These are phyloP conservation scores for Drosophila seclusa DNA, from an alignment of 2,888 invertebrate genomes.

Conservation along the genomic window DNA sequence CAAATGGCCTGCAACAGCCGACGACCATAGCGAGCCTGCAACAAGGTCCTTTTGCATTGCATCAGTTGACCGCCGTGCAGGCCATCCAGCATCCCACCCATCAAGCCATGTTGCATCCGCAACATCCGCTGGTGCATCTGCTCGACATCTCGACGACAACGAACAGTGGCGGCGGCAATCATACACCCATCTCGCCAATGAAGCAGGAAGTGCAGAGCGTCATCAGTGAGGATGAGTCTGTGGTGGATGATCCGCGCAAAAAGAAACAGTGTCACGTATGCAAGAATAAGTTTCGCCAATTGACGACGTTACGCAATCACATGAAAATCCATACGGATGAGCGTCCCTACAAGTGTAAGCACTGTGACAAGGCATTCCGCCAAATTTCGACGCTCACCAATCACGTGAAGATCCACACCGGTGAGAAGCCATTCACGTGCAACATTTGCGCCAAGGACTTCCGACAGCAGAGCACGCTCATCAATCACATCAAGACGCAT, in stretches of 20 bases:
- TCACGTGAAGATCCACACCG: constrained; percentile 82
- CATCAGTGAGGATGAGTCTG: constrained; percentile 74
- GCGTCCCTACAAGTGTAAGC: constrained; percentile 82
- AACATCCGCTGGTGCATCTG: constrained; percentile 82
- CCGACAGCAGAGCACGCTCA: constrained; percentile 82
- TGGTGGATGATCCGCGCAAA: constrained; percentile 82
- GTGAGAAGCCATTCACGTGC: constrained; percentile 82
- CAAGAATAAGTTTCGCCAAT: constrained; percentile 82
- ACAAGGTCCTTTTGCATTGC: constrained; percentile 80
- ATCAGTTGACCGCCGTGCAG: constrained; percentile 82
- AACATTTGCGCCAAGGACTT: constrained; percentile 83
- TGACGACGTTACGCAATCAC: constrained; percentile 82
- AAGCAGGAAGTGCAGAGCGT: constrained; percentile 81
- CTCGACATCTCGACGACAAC: constrained; percentile 80
- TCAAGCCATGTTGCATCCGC: constrained; percentile 83
- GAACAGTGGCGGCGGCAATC: constrained; percentile 77
- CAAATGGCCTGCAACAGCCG: constrained; percentile 75
- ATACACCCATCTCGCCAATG: constrained; percentile 81
- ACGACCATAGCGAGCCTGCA: constrained; percentile 79
- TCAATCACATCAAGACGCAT: constrained; percentile 83
- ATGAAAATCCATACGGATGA: constrained; percentile 83
- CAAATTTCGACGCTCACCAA: constrained; percentile 82
- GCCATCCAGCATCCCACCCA: constrained; percentile 83
- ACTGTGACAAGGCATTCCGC: constrained; percentile 82
- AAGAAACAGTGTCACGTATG: constrained; percentile 83